phyloP scores from a whole-genome alignment of 2,888 invertebrate species.

The Xestia ashworthii region DNA sequence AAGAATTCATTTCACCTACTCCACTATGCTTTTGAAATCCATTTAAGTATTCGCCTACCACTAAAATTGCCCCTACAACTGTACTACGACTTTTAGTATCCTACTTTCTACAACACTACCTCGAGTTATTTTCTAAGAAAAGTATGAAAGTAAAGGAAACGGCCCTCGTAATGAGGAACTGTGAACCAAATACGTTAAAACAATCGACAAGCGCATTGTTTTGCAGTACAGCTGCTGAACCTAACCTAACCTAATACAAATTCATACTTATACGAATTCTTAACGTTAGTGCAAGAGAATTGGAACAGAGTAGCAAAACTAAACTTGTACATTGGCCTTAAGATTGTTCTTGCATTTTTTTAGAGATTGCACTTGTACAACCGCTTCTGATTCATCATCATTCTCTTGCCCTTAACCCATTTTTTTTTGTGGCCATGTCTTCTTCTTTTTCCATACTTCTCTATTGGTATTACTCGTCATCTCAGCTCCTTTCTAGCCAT shows the following conservation, averaged over 20 bases:
- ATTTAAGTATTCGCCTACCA: background rate
- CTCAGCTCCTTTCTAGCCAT: no score
- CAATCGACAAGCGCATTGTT: conserved; percentile 51
- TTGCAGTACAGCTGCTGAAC: conserved; percentile 13
- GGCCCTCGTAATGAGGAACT: conserved; percentile 48
- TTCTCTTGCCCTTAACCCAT: no score
- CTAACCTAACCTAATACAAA: background rate
- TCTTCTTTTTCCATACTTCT: no score
- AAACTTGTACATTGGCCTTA: background rate
- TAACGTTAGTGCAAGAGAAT: background rate
- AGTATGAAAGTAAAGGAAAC: conserved; percentile 26
- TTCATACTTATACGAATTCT: conserved; percentile 2
- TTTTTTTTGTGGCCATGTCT: no score
- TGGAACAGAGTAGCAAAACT: background rate
- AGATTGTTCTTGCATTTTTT: background rate
- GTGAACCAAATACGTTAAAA: conserved; percentile 35
- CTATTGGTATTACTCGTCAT: no score
- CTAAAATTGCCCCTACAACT: background rate
- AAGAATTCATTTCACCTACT: background rate
- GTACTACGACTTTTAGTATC: background rate
- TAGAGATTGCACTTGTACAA: background rate
- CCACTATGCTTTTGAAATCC: background rate
- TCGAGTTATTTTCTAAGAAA: conserved; percentile 29
- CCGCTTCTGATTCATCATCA: no score
- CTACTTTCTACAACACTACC: background rate